These are phyloP conservation scores for Neodontobutis hainanensis DNA, from an alignment of 2,113 vertebrate species.

Conservation along the genomic window DNA sequence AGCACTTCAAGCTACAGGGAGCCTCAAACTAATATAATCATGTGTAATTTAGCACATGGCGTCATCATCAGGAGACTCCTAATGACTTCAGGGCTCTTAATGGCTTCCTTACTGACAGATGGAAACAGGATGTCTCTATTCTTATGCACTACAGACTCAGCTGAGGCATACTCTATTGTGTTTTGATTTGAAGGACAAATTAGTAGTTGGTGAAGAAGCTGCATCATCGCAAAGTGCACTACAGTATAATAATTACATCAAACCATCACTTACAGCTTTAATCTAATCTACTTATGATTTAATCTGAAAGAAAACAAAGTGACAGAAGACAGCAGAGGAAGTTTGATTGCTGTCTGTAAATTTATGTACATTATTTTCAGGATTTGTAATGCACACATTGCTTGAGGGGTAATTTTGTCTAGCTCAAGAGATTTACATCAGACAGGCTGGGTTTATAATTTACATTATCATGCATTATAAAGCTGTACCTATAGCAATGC, in stretches of 20 bases:
- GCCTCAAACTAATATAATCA: constrained; percentile 3
- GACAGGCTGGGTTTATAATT: too few species aligned
- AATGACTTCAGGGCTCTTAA: constrained; percentile 9
- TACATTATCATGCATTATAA: too few species aligned
- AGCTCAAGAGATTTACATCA: too few species aligned
- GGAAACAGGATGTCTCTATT: constrained; percentile 8
- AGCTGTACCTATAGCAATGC: too few species aligned
- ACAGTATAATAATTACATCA: background rate
- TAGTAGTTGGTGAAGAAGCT: background rate
- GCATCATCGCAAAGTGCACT: background rate
- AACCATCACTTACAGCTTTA: too few species aligned
- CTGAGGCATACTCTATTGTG: constrained; percentile 1
- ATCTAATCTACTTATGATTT: too few species aligned
- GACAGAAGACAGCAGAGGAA: too few species aligned
- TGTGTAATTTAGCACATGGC: constrained; percentile 12
- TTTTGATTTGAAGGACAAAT: constrained; percentile 5
- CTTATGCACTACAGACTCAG: constrained; percentile 1
- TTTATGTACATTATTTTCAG: too few species aligned
- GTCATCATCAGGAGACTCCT: constrained; percentile 5
- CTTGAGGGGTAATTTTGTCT: too few species aligned
- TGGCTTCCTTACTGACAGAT: constrained; percentile 6
- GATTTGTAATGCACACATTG: too few species aligned
- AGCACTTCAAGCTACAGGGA: background rate
- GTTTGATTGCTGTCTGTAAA: too few species aligned
- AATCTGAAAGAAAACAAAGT: too few species aligned